Percentiles rank a stretch among this genome's conserved stretches.
phyloP scores from a whole-genome alignment of 2,888 invertebrate genomes.

The Lepidocyrtinus sp. region DNA sequence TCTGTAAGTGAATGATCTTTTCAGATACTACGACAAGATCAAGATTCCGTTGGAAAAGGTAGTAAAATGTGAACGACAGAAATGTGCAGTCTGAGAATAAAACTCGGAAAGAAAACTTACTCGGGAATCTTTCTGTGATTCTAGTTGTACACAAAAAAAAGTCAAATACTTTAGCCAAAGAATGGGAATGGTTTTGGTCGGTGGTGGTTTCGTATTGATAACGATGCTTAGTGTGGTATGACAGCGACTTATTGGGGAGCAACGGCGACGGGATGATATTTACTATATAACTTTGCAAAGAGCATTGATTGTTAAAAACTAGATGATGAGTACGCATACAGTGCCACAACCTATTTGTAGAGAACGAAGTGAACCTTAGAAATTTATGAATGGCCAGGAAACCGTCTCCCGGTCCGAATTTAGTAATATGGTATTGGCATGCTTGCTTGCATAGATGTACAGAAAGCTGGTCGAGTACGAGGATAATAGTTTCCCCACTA shows the following conservation, averaged over 20 bases:
- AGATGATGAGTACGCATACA: conserved; percentile 52
- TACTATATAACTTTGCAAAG: conserved; percentile 24
- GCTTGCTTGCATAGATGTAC: background rate
- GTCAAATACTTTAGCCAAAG: background rate
- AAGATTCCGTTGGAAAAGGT: conserved; percentile 12
- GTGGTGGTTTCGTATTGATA: conserved; percentile 5
- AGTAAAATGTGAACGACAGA: conserved; percentile 50
- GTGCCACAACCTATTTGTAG: conserved; percentile 13
- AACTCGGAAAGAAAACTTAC: background rate
- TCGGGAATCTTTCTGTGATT: conserved; percentile 31
- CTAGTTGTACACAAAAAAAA: background rate
- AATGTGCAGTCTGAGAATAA: conserved; percentile 39
- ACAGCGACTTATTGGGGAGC: background rate
- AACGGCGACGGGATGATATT: conserved; percentile 26
- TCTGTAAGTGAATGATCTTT: background rate
- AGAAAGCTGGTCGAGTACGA: background rate
- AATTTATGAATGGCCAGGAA: conserved; percentile 55
- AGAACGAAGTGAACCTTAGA: conserved; percentile 17
- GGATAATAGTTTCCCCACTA: background rate
- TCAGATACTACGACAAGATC: background rate
- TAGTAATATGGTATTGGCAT: too few relatives aligned
- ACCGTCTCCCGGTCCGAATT: too few relatives aligned
- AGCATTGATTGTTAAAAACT: conserved; percentile 47
- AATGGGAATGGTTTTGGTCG: background rate
- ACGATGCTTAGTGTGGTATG: conserved; percentile 36